Percentiles rank a stretch among this genome's conserved stretches.
phyloP scores from a whole-genome alignment of 2,888 invertebrate species.

The Panopea generosa region DNA sequence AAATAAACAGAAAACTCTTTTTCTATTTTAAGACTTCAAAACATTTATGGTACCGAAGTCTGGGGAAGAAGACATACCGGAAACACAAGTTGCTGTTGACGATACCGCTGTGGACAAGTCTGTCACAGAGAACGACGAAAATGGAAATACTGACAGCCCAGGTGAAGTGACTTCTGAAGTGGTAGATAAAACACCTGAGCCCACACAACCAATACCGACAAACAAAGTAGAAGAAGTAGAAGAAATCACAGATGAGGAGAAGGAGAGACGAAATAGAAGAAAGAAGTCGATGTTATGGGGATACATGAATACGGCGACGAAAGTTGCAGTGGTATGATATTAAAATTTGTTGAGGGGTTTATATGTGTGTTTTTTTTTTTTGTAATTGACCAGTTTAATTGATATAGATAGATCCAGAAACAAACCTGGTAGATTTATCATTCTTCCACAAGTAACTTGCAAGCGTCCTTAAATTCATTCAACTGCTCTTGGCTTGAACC shows the following conservation, averaged over 20 bases:
- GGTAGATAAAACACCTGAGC: conserved; percentile 2
- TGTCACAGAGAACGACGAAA: not conserved
- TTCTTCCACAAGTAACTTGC: no score
- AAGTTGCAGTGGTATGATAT: no score
- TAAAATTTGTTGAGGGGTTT: no score
- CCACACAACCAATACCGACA: not conserved
- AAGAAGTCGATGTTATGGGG: conserved; percentile 50
- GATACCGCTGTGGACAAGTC: conserved; percentile 1
- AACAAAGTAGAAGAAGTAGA: not conserved
- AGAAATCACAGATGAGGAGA: conserved; percentile 15
- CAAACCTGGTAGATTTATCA: no score
- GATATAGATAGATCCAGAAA: no score
- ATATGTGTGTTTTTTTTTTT: no score
- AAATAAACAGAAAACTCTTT: not conserved
- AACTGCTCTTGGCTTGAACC: no score
- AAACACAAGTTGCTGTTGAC: conserved; percentile 11
- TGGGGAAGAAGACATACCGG: conserved; percentile 5
- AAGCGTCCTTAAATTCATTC: no score
- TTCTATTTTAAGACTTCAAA: conserved; percentile 61
- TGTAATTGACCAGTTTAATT: no score
- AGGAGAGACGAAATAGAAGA: conserved; percentile 11
- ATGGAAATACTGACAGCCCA: not conserved
- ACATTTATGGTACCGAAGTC: conserved; percentile 43
- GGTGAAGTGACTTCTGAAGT: not conserved
- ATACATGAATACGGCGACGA: no score